Evolutionary conservation across 2,797 vertebrate genomes (phyloP), one percentile per base, ranked within the genome.

Genomic region (Pogoniulus pusillus): DNA sequence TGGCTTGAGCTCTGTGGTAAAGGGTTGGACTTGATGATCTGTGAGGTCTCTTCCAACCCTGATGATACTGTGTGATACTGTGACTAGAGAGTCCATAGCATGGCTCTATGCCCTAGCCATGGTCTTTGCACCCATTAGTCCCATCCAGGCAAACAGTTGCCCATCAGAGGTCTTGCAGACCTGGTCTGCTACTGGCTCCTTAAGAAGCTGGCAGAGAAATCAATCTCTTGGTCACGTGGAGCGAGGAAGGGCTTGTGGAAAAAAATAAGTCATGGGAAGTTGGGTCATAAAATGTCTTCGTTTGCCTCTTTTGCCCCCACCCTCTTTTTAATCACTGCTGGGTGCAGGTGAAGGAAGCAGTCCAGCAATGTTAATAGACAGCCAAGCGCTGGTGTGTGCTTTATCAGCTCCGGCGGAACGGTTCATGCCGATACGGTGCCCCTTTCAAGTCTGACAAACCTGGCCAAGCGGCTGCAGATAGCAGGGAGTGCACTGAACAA

Each of bases 391-490:
- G 39, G 3, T 35, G 66, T 65, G 80, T 64, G 30, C 82, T 94
- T 91, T 74, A 92, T 94, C 92, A 54, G 68, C 83, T 73, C 91
- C 83, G 82, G 57, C 80, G 57, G 94, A 95, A 80, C 2, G 16
- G 81, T 77, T 83, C 60, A 75, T 87, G 87, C 84, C 74, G 77
- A 94, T 89, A 83, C 2, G 4, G 72, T 16, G 65, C 58, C 87
- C 88, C 95, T 93, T 97, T 95, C 81, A 96, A 92, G 90, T 92
- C 71, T 37, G 9, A 93, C 84, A 91, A 95, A 80, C 87, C 94
- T 91, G 94, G 91, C 90, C 94, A 63, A 90, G 94, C 62, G 35
- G 78, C 94, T 87, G 93, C 91, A 93, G 95, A 94, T 82, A 93
- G 94, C 89, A 90, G 94, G 79, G 90, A 87, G 88, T 54, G 71